Percentiles rank a stretch among this genome's conserved stretches.
phyloP scores from a whole-genome alignment of 1,140 invertebrate genomes.

The Orchestia grillus region DNA sequence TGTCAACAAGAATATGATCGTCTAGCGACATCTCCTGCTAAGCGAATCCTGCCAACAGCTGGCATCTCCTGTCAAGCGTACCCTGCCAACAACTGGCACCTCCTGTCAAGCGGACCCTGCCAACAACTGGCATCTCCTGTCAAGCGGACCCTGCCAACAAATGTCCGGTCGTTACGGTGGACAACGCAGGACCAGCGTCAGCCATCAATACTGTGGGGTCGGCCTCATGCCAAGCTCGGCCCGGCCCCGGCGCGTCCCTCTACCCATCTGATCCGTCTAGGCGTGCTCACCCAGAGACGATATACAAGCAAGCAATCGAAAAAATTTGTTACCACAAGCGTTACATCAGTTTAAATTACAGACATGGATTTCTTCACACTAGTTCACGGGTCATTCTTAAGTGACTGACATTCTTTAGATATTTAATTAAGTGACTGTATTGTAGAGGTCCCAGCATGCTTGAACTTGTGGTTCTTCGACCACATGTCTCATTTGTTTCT shows the following conservation, averaged over 20 bases:
- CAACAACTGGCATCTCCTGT: background rate
- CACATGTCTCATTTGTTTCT: no score
- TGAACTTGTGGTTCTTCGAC: background rate
- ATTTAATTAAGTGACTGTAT: no score
- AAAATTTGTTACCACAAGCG: no score
- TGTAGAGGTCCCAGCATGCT: background rate
- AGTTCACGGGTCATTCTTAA: no score
- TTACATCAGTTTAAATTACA: no score
- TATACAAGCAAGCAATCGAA: background rate
- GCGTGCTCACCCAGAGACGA: background rate
- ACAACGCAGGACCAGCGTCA: background rate
- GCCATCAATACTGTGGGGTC: background rate
- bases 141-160: background rate
- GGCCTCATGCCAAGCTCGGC: background rate
- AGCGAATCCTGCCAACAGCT: background rate
- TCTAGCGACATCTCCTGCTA: background rate
- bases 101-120: no score
- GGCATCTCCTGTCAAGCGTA: background rate
- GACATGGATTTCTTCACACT: no score
- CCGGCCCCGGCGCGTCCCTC: background rate
- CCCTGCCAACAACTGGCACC: background rate
- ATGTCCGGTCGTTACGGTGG: background rate
- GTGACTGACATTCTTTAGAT: no score
- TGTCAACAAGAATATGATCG: background rate
- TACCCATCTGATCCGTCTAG: background rate